Conservation (phyloP, 2,113 vertebrate genomes). For the Myiagra hebetior region DNA sequence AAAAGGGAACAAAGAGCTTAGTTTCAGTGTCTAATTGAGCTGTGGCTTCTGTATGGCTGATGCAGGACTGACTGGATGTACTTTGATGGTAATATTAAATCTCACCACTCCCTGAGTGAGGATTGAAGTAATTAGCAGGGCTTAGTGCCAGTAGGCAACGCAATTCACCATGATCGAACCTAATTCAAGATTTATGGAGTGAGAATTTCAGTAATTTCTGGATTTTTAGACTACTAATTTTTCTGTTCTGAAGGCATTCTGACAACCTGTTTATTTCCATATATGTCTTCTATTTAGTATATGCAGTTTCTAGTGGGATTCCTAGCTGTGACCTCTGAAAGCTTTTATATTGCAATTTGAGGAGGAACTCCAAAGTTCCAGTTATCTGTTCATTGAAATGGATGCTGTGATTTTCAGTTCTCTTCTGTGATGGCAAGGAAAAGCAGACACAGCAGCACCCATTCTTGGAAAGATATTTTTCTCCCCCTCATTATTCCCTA, state of each 20-base stretch:
- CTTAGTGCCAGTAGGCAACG: neutral
- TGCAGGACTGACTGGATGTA: neutral
- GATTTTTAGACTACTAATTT: neutral
- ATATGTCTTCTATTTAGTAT: neutral
- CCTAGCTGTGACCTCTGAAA: neutral
- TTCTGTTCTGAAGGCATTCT: neutral
- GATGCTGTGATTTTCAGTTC: neutral
- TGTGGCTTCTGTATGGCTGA: conserved; percentile 15
- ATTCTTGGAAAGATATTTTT: neutral
- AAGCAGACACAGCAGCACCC: neutral
- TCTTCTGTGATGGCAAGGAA: neutral
- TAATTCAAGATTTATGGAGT: conserved; percentile 35
- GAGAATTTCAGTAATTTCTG: conserved; percentile 28
- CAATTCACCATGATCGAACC: neutral
- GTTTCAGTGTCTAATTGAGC: conserved; percentile 35
- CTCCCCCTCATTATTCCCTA: neutral
- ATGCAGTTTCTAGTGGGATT: neutral
- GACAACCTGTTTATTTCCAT: neutral
- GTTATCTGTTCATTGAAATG: neutral
- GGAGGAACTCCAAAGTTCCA: neutral
- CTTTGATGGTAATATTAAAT: conserved; percentile 31
- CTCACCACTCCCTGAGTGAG: conserved; percentile 29
- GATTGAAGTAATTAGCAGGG: conserved; percentile 44
- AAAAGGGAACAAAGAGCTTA: conserved; percentile 28
- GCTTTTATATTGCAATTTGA: neutral